Evolutionary conservation across 2,113 vertebrate species (phyloP), one percentile per base, ranked within the genome.

Genomic region (Tinamus guttatus): DNA sequence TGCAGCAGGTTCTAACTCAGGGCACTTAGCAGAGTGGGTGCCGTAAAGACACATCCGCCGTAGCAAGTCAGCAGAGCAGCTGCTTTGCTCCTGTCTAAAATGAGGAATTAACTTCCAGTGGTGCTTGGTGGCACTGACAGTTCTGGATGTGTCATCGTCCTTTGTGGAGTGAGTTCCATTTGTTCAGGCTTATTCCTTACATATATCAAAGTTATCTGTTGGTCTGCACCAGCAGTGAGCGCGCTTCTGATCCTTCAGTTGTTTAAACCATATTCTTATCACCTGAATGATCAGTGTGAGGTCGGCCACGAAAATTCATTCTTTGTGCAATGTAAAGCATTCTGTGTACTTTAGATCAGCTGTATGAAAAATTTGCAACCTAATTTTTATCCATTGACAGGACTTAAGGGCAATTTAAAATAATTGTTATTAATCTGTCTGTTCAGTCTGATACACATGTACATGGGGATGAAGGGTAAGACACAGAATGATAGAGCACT

Each of bases 21-120:
- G 32, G 32, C 43, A 34, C n/a, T 70, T 70, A 24, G n/a, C 32
- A 0, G 45, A 80, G 87, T 10, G 11, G 64, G 75, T 60, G 90
- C 68, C 73, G 54, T 90, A 88, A 91, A 81, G 69, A 94, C 95
- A 96, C 21, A 32, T 88, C 88, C 90, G 90, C 92, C 88, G 49
- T 25, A 79, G 52, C 71, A 0, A 9, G 21, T 81, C 81, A 94
- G 73, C 49, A 49, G 86, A 87, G 75, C 74, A 54, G 70, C 60
- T 93, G 19, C 56, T 62, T 60, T 36, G 18, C 25, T 8, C 49
- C 59, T 16, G 27, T 28, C 79, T 74, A 14, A 19, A 59, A 10
- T 4, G 43, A 71, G 30, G 49, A 85, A 22, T 62, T 70, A 28
- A 25, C 60, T 76, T 78, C 43, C 65, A 87, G 59, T 79, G 65